Base-by-base conservation (phyloP, 2,797 vertebrate genomes). In the Micrastur ruficollis region DNA sequence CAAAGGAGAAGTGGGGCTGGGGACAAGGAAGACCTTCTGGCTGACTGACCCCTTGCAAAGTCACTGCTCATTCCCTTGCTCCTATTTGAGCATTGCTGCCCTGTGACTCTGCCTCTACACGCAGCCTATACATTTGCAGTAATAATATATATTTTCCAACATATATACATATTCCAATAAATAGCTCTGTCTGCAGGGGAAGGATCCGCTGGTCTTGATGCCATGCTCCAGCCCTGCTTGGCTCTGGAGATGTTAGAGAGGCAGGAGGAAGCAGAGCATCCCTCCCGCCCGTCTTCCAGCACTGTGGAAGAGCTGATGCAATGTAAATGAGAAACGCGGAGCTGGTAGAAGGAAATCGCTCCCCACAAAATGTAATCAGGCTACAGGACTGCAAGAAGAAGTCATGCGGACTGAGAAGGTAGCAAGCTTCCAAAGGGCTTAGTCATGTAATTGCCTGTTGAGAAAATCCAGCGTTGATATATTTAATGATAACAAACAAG, bases 401-500 rank as follows among this genome's bases (percentile, higher is more conserved):
- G 66, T 75, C 90, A 46, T 38, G 78, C 2, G 9, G 74, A 20
- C 66, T 53, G 81, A 70, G 88, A 91, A 88, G 56, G 82, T 25
- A 85, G 55, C 42, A 63, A 89, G 56, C 80, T 86, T 84, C 93
- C 86, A 50, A 19, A 93, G 55, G 71, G 74, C 93, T 95, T 88
- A 93, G 82, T 93, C 95, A 94, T 14, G 22, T 74, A 90, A 96
- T 65, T 90, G 89, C 84, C 74, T 38, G 63, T 12, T 6, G 27
- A 92, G 91, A 85, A 91, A 92, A 75, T 17, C 84, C 84, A 55
- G 71, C 4, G 2, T 14, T 50, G 87, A 31, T 55, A 23, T 21
- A 23, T 52, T 70, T 85, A 68, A 65, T 27, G 93, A 85, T 72
- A 92, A 91, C 84, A 95, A 97, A 93, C 50, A 36, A 42, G 75